A percentile compares a stretch with the other conserved stretches of the same genome.
Evolutionary conservation across 2,888 invertebrate genomes (phyloP).

Genomic region (Sycophila texana): DNA sequence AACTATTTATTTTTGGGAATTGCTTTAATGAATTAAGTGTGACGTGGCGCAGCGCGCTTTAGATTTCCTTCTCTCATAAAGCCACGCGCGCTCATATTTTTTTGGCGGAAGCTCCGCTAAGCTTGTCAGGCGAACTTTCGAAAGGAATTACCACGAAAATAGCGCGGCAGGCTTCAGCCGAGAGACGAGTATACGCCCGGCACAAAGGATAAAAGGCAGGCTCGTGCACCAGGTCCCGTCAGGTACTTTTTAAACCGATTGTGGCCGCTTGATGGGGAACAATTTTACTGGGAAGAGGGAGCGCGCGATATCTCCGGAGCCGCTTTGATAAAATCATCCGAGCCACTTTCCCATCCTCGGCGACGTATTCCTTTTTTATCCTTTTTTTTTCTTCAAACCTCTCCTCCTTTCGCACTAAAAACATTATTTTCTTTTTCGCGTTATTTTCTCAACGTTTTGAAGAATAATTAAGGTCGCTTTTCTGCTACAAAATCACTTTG

Average conservation of each 20-base stretch:
- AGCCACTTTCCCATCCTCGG: background rate
- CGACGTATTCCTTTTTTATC: no score
- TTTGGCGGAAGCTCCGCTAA: slow-evolving; percentile 11
- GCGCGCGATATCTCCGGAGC: slow-evolving; percentile 23
- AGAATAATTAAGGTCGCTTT: background rate
- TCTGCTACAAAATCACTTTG: background rate
- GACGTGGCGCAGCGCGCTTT: slow-evolving; percentile 27
- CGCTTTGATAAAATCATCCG: slow-evolving; percentile 35
- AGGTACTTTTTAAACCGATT: slow-evolving; percentile 52
- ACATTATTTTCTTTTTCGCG: background rate
- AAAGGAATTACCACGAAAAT: slow-evolving; percentile 52
- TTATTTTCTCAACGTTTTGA: background rate
- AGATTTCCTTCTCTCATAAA: slow-evolving; percentile 46
- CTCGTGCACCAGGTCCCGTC: background rate
- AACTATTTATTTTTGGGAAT: slow-evolving; percentile 22
- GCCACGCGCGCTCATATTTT: background rate
- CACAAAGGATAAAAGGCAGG: slow-evolving; percentile 48
- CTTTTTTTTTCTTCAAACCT: no score
- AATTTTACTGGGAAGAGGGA: slow-evolving; percentile 25
- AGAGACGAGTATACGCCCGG: background rate
- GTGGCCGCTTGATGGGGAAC: slow-evolving; percentile 48
- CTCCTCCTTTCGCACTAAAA: no score
- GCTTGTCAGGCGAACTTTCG: slow-evolving; percentile 48
- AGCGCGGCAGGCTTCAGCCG: slow-evolving; percentile 29
- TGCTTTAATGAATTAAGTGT: slow-evolving; percentile 3